These are phyloP conservation scores for Ageneiosus marmoratus DNA, from an alignment of 2,113 vertebrate species.

Conservation along the genomic window DNA sequence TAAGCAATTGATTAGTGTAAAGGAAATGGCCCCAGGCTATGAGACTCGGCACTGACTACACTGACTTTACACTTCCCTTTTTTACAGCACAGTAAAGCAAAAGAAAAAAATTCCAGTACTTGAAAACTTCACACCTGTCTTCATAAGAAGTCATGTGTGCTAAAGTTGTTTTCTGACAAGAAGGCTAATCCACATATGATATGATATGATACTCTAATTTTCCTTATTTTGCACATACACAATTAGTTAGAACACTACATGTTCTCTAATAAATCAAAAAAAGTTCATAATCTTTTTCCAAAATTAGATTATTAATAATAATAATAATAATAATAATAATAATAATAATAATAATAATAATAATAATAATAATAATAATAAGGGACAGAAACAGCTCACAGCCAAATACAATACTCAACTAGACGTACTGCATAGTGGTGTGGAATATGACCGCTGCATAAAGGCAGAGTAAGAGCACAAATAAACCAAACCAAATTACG, in stretches of 20 bases:
- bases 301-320: not conserved
- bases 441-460: too few species aligned
- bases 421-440: too few species aligned
- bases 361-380: not conserved
- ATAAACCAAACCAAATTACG: too few species aligned
- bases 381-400: not conserved
- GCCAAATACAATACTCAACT: not conserved
- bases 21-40: not conserved
- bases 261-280: not conserved
- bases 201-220: not conserved
- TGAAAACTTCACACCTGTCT: not conserved
- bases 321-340: too few species aligned
- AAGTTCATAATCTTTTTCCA: not conserved
- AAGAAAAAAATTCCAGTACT: not conserved
- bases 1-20: slow-evolving; percentile 35
- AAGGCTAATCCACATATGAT: not conserved
- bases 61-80: not conserved
- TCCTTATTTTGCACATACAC: not conserved
- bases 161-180: not conserved
- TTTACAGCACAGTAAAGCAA: not conserved
- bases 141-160: not conserved
- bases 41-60: not conserved
- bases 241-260: not conserved
- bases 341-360: too few species aligned
- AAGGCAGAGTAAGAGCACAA: too few species aligned